Base-by-base conservation (phyloP, 2,113 vertebrate species). In the Lepus americanus region DNA sequence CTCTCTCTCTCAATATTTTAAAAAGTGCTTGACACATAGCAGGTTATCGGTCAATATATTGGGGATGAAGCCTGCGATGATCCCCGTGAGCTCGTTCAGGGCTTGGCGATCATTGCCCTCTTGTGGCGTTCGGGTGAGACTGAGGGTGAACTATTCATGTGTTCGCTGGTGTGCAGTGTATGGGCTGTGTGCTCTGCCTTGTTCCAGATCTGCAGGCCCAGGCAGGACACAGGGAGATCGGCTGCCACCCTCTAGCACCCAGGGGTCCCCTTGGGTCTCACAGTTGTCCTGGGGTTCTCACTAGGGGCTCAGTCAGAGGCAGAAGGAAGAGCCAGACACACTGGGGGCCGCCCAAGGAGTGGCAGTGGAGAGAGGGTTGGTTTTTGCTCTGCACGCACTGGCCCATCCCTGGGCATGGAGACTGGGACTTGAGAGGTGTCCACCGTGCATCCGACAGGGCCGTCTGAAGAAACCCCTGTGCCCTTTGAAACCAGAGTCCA, bases 61-160 rank as follows among this genome's bases (percentile, higher is more conserved):
- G 13, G 87, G 51, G 53, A 66, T 25, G 23, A 74, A 78, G 11
- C 12, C 1, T 23, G 63, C 10, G 64, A 53, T 23, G 9, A 53
- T 55, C 53, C 14, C 0, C 1, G 2, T 25, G 59, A 67, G 55
- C 14, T 67, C 29, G 59, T 4, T 2, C 1, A 0, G 7, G 25
- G 25, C 6, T 49, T 51, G 5, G 27, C 33, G 31, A 27, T 25
- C 76, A 11, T 4, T 44, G 51, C 17, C 23, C 9, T 63, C 33
- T 27, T 19, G 14, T 19, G 67, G 49, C 76, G 22, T 12, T 6
- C 13, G 12, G 33, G 23, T 8, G 29, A 76, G 61, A 29, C 6
- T 17, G 49, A 89, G 69, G 33, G 49, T 31, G 16, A 53, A n/a
- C 79, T 33, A 63, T 23, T 1, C 19, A 0, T 70, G 20, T 27